These are phyloP conservation scores for Lithobates pipiens DNA, from an alignment of 2,797 vertebrate genomes.

Conservation along the genomic window DNA sequence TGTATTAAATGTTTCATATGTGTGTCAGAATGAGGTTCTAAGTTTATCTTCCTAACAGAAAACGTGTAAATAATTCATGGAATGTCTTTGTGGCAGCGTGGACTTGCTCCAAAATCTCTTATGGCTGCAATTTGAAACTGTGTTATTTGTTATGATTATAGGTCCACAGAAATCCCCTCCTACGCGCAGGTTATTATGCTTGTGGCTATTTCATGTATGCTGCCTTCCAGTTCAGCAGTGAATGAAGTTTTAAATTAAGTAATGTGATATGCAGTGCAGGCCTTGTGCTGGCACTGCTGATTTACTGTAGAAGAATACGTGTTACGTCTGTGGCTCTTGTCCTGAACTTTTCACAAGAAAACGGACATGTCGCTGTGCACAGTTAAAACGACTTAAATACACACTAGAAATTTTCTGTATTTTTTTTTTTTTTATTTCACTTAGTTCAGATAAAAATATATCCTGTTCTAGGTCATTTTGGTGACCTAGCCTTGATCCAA, in stretches of 20 bases:
- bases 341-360: conserved; percentile 1
- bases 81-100: conserved; percentile 57
- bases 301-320: conserved; percentile 27
- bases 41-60: conserved; percentile 40
- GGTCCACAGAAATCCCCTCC: conserved; percentile 49
- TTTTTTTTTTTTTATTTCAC: background rate
- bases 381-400: background rate
- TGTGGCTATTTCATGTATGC: conserved; percentile 43
- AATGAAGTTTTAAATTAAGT: conserved; percentile 52
- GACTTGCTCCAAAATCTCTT: conserved; percentile 46
- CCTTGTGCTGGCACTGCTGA: conserved; percentile 3
- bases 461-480: background rate
- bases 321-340: conserved; percentile 26
- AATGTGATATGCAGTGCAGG: conserved; percentile 20
- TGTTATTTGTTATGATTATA: conserved; percentile 60
- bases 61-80: conserved; percentile 51
- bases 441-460: background rate
- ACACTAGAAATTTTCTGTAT: conserved; percentile 14
- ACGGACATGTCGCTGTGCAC: conserved; percentile 9
- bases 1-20: conserved; percentile 2
- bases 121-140: conserved; percentile 52
- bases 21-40: conserved; percentile 17
- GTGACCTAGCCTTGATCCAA: background rate
- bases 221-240: conserved; percentile 32
- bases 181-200: conserved; percentile 50